Percentiles rank a stretch among this genome's conserved stretches.
Conservation (phyloP, 2,888 invertebrate species). For the Exephanes ischioxanthus region DNA sequence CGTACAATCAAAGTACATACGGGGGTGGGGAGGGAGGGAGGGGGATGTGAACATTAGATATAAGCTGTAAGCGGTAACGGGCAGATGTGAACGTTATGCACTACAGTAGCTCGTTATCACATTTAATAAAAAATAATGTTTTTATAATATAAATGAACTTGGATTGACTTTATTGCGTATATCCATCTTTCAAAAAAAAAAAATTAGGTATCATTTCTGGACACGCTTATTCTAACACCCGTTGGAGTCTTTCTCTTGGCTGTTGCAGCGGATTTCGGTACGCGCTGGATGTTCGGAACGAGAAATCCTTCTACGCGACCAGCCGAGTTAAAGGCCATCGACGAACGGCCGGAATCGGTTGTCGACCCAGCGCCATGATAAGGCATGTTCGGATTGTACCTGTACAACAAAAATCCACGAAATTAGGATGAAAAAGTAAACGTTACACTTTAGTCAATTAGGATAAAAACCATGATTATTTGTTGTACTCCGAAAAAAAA, state of each 20-base stretch:
- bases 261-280: slow-evolving; percentile 50
- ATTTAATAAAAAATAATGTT: slow-evolving; percentile 59
- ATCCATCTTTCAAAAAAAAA: background rate
- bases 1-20: slow-evolving; percentile 26
- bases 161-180: background rate
- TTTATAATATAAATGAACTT: slow-evolving; percentile 59
- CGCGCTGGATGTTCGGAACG: slow-evolving; percentile 41
- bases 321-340: background rate
- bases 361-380: background rate
- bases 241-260: background rate
- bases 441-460: background rate
- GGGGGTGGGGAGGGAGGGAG: background rate
- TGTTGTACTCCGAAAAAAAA: background rate
- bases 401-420: slow-evolving; percentile 1
- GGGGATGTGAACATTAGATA: slow-evolving; percentile 19
- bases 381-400: slow-evolving; percentile 15
- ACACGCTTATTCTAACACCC: background rate
- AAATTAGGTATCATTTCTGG: background rate
- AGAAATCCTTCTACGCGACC: slow-evolving; percentile 17
- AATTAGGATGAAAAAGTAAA: background rate
- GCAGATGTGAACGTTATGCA: slow-evolving; percentile 47
- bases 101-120: slow-evolving; percentile 54
- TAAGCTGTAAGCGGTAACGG: slow-evolving; percentile 43
- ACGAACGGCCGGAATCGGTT: background rate
- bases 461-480: background rate